A percentile compares a stretch with the other conserved stretches of the same genome.
phyloP scores from a whole-genome alignment of 2,113 vertebrate genomes.

The Cisticola juncidis region DNA sequence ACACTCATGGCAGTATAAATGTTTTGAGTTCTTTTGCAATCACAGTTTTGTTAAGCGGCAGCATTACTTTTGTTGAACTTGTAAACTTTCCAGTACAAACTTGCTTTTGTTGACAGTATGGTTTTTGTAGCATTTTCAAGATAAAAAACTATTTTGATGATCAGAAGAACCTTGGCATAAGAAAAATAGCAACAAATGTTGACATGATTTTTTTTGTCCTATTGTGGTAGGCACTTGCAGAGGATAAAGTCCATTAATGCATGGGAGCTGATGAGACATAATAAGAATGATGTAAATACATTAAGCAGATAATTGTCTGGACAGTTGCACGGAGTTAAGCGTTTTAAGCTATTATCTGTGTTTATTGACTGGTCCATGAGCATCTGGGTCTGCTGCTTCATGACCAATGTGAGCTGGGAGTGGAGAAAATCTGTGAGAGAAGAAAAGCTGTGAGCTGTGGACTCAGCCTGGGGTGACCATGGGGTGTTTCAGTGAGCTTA shows the following conservation, averaged over 20 bases:
- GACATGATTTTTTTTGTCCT: not conserved
- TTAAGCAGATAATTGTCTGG: slow-evolving; percentile 44
- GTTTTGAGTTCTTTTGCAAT: slow-evolving; percentile 60
- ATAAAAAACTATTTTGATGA: slow-evolving; percentile 46
- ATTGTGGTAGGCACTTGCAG: not conserved
- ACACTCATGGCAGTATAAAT: slow-evolving; percentile 13
- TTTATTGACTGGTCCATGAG: not conserved
- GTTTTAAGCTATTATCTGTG: slow-evolving; percentile 21
- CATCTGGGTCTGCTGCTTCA: not conserved
- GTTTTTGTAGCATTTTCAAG: slow-evolving; percentile 24
- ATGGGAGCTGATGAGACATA: not conserved
- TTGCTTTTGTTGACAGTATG: slow-evolving; percentile 37
- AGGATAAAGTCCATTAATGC: not conserved
- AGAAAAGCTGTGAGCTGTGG: not conserved
- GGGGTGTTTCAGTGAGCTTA: not conserved
- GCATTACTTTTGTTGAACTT: slow-evolving; percentile 54
- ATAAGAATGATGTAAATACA: not conserved
- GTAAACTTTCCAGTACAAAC: slow-evolving; percentile 52
- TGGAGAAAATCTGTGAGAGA: not conserved
- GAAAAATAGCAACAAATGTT: slow-evolving; percentile 10
- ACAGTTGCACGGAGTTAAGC: not conserved
- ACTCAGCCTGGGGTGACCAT: not conserved
- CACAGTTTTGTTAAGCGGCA: slow-evolving; percentile 39
- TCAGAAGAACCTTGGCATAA: slow-evolving; percentile 10
- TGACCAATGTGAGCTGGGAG: not conserved